Conservation (phyloP, 2,888 invertebrate genomes). For the Didymodactylos carnosus region DNA sequence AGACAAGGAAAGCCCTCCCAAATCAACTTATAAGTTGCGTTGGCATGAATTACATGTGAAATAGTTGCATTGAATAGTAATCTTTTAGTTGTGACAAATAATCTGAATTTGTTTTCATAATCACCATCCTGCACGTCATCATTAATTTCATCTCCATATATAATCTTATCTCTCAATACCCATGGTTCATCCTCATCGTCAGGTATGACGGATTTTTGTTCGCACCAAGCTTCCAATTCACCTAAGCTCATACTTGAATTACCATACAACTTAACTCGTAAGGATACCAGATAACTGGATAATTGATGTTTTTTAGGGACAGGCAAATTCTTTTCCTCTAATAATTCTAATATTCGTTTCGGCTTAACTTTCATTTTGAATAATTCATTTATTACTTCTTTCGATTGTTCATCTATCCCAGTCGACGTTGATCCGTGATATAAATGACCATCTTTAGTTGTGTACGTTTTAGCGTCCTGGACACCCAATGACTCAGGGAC, state of each 20-base stretch:
- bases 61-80: not conserved
- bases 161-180: not conserved
- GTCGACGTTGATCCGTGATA: no score
- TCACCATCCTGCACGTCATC: no score
- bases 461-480: no score
- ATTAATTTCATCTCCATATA: not conserved
- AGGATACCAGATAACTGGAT: not conserved
- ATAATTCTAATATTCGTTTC: no score
- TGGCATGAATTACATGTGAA: not conserved
- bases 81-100: conserved; percentile 3
- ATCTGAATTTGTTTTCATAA: not conserved
- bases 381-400: no score
- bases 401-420: no score
- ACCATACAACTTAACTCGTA: not conserved
- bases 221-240: conserved; percentile 1
- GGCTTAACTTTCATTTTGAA: no score
- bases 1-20: conserved; percentile 6
- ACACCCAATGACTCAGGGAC: no score
- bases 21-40: conserved; percentile 1
- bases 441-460: no score
- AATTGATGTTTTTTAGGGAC: not conserved
- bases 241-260: not conserved
- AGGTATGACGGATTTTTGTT: not conserved
- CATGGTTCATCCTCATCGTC: not conserved
- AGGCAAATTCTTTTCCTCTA: no score